phyloP scores from a whole-genome alignment of 2,888 invertebrate species.

The Orthonevra nobilis region DNA sequence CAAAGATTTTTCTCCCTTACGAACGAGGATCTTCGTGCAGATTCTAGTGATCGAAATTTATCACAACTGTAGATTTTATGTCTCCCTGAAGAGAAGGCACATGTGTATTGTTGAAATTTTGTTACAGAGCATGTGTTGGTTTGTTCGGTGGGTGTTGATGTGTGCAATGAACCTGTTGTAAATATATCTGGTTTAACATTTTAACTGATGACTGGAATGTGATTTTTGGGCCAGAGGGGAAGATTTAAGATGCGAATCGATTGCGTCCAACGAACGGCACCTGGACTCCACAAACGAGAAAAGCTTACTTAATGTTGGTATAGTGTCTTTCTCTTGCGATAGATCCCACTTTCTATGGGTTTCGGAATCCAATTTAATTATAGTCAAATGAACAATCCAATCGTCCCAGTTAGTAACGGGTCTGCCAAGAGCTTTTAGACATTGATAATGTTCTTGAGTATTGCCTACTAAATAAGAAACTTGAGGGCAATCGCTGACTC shows the following conservation, averaged over 20 bases:
- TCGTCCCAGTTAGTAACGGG: constrained; percentile 49
- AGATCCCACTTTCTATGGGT: constrained; percentile 26
- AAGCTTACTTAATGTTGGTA: constrained; percentile 17
- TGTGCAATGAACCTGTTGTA: neutral
- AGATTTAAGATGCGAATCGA: neutral
- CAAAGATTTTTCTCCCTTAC: neutral
- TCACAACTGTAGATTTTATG: constrained; percentile 21
- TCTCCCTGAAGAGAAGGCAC: constrained; percentile 7
- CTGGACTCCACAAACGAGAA: constrained; percentile 17
- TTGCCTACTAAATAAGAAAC: constrained; percentile 10
- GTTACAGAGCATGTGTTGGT: neutral
- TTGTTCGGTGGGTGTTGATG: neutral
- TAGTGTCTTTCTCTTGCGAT: constrained; percentile 6
- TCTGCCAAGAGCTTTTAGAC: constrained; percentile 16
- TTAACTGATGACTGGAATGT: neutral
- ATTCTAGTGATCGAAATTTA: constrained; percentile 8
- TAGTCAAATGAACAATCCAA: constrained; percentile 28
- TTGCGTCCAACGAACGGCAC: constrained; percentile 15
- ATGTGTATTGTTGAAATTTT: neutral
- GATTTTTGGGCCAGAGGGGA: neutral
- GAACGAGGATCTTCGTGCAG: constrained; percentile 1
- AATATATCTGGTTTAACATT: neutral
- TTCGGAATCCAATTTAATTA: constrained; percentile 24
- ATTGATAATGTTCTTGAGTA: constrained; percentile 20
- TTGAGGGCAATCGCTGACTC: constrained; percentile 23